Evolutionary conservation across 2,797 vertebrate genomes (phyloP), one percentile per base, ranked within the genome.

Genomic region (Falco concolor): DNA sequence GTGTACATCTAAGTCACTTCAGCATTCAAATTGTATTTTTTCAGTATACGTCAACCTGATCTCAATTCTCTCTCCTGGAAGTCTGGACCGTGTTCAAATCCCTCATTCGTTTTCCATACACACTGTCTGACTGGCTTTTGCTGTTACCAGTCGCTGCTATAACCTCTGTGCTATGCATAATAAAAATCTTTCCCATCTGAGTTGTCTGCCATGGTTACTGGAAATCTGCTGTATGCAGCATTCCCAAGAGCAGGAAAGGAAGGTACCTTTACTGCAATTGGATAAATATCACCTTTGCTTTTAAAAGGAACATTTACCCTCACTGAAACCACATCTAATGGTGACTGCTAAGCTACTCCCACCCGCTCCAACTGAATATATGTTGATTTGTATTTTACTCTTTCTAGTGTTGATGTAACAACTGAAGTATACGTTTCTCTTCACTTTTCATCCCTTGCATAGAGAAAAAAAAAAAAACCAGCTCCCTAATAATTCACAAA

Each of bases 121-220:
- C 63, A 5, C 76, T 89, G 84, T 93, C 78, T 93, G 86, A 95
- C 91, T 68, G 60, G 49, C 60, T 91, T 92, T 94, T 93, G 90
- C 94, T 92, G 75, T 80, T 89, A 89, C 91, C 82, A 69, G 78
- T 77, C 13, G 0, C 93, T 94, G 78, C 67, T 74, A 77, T 80
- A 96, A 95, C 88, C 94, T 90, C 86, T 92, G 88, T 68, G 95
- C 88, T 95, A 69, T 70, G 90, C 91, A 96, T 96, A 95, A 96
- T 90, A 95, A 95, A 95, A 95, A 93, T 93, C 91, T 84, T 93
- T 96, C 93, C 95, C 91, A 95, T 96, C 84, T 87, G 93, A 95
- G 72, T 80, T 59, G 72, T 68, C 91, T 95, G 94, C 93, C 81
- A 92, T 94, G 95, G 95, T 95, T 97, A 95, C 95, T 96, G 90